Evolutionary conservation across 2,888 invertebrate species (phyloP), one percentile per base, ranked within the genome.

Genomic region (Ceraclea dissimilis): DNA sequence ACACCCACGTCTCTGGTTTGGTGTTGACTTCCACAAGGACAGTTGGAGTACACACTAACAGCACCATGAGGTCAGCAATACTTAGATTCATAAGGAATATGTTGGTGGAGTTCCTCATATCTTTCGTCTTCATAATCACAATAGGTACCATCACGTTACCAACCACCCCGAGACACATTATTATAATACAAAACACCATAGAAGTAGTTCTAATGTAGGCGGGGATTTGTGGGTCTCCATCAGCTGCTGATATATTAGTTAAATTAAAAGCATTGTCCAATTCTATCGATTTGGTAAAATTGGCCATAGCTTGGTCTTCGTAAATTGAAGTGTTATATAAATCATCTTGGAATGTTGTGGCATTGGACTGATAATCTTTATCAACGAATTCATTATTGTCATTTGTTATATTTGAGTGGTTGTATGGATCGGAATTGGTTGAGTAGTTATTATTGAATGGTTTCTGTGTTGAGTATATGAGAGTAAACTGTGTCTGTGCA

Each of bases 21-120:
- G 91, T 88, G 71, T 93, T 92, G 52, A 95, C 89, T 71, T 96
- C 95, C n/a, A 95, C 90, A 39, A 95, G 79, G 31, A 93, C 92
- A 1, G 94, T 91, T 6, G 95, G 95, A 60, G 94, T 93, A 70
- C 94, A 95, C 61, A 95, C 87, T 62, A 94, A 74, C 63, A 96
- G 75, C 65, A 95, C 93, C 79, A 93, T 85, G 65, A 95, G 76
- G 74, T 96, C 95, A 16, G 95, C 94, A 43, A 94, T 84, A 70
- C 93, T 93, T 68, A 95, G 78, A 73, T 95, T 95, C 72, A 94
- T 90, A 67, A 96, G 81, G 71, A 95, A 95, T 66, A 93, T 92
- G 71, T 95, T 95, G 60, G 95, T 95, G 54, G 94, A 93, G 69
- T 93, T 94, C 67, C 93, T 81, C 91, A 95, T 91, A 70, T 95